A percentile compares a stretch with the other conserved stretches of the same genome.
These are phyloP conservation scores for Acinonyx jubatus DNA, from an alignment of 2,113 vertebrate species.

Conservation along the genomic window DNA sequence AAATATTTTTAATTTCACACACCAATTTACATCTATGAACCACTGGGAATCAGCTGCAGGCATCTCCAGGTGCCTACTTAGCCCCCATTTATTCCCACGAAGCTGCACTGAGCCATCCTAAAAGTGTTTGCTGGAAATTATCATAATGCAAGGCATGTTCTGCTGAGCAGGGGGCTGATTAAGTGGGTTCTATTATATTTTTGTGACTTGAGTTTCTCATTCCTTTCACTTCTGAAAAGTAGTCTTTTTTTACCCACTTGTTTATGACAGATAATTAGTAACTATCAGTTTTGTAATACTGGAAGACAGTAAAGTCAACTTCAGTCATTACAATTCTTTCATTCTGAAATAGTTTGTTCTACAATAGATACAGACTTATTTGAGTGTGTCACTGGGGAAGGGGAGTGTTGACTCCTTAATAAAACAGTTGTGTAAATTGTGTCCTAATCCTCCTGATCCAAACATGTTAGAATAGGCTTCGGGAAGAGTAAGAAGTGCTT, in stretches of 20 bases:
- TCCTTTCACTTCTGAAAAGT: neutral
- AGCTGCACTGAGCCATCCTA: neutral
- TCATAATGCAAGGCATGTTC: neutral
- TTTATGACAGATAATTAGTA: neutral
- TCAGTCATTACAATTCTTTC: neutral
- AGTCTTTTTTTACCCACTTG: neutral
- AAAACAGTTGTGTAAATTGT: neutral
- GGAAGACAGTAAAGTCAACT: neutral
- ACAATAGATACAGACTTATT: neutral
- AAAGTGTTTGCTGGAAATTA: neutral
- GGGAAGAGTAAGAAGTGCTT: neutral
- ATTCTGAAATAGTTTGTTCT: neutral
- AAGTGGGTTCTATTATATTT: neutral
- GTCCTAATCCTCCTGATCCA: neutral
- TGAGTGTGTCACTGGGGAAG: neutral
- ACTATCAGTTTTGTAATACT: neutral
- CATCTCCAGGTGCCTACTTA: neutral
- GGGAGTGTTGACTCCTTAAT: neutral
- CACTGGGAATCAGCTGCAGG: neutral
- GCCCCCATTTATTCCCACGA: neutral
- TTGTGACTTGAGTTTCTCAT: neutral
- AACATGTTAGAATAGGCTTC: neutral
- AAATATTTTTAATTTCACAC: neutral
- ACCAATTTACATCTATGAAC: accelerated
- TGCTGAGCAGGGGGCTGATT: neutral